These are phyloP conservation scores for Asobara japonica DNA, from an alignment of 1,140 invertebrate species.

Conservation along the genomic window DNA sequence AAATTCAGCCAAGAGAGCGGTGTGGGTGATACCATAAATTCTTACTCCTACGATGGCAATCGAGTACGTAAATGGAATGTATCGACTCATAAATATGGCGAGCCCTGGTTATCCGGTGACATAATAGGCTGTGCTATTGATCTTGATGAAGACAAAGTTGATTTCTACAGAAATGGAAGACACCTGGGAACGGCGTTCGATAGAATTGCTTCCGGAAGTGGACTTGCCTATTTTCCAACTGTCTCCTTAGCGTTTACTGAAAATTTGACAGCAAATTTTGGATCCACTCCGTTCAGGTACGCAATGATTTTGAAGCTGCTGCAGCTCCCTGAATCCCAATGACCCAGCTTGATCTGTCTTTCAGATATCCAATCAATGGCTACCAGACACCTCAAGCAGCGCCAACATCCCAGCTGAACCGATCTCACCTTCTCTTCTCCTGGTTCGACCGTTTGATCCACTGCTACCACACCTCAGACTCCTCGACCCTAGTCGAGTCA, in stretches of 20 bases:
- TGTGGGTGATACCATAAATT: slow-evolving; percentile 83
- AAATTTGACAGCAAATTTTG: slow-evolving; percentile 83
- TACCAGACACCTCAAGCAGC: too few species aligned
- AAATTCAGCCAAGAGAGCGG: slow-evolving; percentile 83
- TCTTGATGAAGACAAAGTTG: slow-evolving; percentile 71
- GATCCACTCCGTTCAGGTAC: slow-evolving; percentile 76
- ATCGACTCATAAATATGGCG: slow-evolving; percentile 79
- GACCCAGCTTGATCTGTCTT: too few species aligned
- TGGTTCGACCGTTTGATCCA: slow-evolving; percentile 70
- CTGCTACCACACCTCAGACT: slow-evolving; percentile 49
- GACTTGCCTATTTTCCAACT: slow-evolving; percentile 82
- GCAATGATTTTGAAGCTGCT: too few species aligned
- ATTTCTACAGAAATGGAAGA: slow-evolving; percentile 80
- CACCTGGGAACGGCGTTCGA: slow-evolving; percentile 79
- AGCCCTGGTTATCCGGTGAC: slow-evolving; percentile 83
- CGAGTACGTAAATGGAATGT: slow-evolving; percentile 85
- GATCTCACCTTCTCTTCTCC: slow-evolving; percentile 68
- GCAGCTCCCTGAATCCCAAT: too few species aligned
- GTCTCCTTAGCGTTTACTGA: slow-evolving; percentile 81
- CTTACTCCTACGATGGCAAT: slow-evolving; percentile 86
- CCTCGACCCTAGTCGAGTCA: slow-evolving; percentile 27
- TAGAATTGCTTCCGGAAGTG: slow-evolving; percentile 75
- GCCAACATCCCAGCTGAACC: too few species aligned
- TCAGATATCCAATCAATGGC: too few species aligned
- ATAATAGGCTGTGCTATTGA: slow-evolving; percentile 84